These are phyloP conservation scores for Prenolepis imparis DNA, from an alignment of 2,888 invertebrate species.

Conservation along the genomic window DNA sequence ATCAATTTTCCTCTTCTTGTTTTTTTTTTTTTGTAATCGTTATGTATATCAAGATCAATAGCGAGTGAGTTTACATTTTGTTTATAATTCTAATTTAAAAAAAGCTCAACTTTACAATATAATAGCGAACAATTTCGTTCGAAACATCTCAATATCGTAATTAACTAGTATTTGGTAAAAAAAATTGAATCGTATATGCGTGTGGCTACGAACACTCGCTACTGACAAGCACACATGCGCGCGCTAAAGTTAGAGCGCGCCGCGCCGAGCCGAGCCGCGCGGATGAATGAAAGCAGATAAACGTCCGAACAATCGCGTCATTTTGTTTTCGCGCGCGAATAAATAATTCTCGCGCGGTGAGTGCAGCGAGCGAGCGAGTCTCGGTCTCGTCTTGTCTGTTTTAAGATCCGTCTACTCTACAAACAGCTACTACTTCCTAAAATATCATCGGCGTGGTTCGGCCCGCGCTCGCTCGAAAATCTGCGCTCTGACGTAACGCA, in stretches of 20 bases:
- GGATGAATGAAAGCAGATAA: conserved; percentile 57
- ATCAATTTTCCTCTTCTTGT: not conserved
- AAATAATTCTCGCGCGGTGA: conserved; percentile 47
- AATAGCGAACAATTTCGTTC: conserved; percentile 33
- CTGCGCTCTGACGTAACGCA: conserved; percentile 48
- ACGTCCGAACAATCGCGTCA: conserved; percentile 57
- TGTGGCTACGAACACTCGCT: not conserved
- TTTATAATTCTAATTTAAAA: conserved; percentile 13
- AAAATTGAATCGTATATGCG: not conserved
- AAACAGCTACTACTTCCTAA: conserved; percentile 39
- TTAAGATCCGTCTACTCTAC: conserved; percentile 40
- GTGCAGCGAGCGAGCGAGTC: not conserved
- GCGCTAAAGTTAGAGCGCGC: conserved; percentile 58
- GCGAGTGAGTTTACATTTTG: not conserved
- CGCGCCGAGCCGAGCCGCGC: not conserved
- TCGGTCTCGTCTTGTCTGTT: conserved; percentile 28
- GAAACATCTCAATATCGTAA: conserved; percentile 8
- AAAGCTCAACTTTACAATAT: conserved; percentile 16
- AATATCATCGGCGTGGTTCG: conserved; percentile 39
- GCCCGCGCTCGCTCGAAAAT: conserved; percentile 33
- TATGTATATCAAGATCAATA: not conserved
- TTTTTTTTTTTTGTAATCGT: not conserved
- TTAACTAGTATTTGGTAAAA: conserved; percentile 23
- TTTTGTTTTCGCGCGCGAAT: conserved; percentile 56
- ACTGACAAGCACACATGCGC: conserved; percentile 3